phyloP scores from a whole-genome alignment of 1,140 invertebrate genomes.

The Aphelenchoides besseyi region DNA sequence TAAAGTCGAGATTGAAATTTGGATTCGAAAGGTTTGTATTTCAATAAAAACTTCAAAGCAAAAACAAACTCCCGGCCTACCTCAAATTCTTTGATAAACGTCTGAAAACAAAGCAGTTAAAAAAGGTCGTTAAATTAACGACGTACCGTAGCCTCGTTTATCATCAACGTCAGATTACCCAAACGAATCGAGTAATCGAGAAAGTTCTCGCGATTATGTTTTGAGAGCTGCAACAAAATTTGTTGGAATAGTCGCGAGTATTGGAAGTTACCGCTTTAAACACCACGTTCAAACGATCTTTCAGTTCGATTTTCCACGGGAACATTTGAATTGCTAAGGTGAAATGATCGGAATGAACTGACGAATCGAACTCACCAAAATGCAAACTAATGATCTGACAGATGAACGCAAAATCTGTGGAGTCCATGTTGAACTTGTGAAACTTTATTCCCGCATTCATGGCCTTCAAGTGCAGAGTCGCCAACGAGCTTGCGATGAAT shows the following conservation, averaged over 20 bases:
- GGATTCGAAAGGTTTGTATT: too few relatives aligned
- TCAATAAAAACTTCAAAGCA: too few relatives aligned
- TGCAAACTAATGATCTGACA: conserved; percentile 12
- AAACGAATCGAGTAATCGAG: not conserved
- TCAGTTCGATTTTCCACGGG: conserved; percentile 1
- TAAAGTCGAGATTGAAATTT: too few relatives aligned
- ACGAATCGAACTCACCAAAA: not conserved
- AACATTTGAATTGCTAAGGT: not conserved
- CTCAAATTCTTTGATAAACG: conserved; percentile 11
- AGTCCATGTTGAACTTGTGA: not conserved
- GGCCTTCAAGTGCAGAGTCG: not conserved
- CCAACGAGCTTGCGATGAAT: not conserved
- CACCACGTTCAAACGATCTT: not conserved
- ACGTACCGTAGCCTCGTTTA: not conserved
- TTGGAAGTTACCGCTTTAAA: not conserved
- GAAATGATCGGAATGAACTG: not conserved
- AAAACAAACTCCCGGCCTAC: too few relatives aligned
- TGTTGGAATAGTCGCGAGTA: too few relatives aligned
- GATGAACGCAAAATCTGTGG: not conserved
- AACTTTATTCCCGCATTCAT: not conserved
- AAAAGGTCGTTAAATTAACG: not conserved
- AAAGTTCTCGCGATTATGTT: not conserved
- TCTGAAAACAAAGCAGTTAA: not conserved
- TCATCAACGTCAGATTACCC: conserved; percentile 1
- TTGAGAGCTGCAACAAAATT: not conserved